Conservation (phyloP, 2,888 invertebrate species). For the Sesamia inferens region DNA sequence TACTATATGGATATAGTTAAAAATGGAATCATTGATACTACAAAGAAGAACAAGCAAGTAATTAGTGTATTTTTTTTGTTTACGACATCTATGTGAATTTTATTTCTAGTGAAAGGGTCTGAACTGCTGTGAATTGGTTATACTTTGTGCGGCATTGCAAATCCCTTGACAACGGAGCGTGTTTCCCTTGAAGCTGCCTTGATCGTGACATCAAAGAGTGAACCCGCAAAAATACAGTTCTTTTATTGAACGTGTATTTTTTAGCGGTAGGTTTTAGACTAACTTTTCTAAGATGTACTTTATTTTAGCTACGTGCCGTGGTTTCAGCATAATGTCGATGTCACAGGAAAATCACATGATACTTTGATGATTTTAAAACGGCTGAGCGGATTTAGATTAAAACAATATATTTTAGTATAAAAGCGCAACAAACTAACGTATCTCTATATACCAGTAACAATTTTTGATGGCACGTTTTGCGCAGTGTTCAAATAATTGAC, state of each 20-base stretch:
- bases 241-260: slow-evolving; percentile 26
- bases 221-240: slow-evolving; percentile 45
- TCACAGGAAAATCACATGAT: background rate
- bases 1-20: background rate
- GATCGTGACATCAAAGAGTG: slow-evolving; percentile 58
- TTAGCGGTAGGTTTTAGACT: slow-evolving; percentile 12
- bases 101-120: slow-evolving; percentile 49
- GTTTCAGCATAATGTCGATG: background rate
- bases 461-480: no score
- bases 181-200: slow-evolving; percentile 53
- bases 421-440: background rate
- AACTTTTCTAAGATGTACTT: background rate
- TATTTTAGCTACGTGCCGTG: slow-evolving; percentile 1
- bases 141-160: slow-evolving; percentile 58
- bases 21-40: background rate
- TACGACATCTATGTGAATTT: slow-evolving; percentile 49
- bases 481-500: no score
- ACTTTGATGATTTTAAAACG: no score
- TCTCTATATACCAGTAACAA: background rate
- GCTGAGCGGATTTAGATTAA: no score
- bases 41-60: background rate
- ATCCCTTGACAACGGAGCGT: slow-evolving; percentile 62
- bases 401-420: background rate
- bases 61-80: slow-evolving; percentile 11
- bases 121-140: slow-evolving; percentile 60